Percentiles rank a stretch among this genome's conserved stretches.
Evolutionary conservation across 2,797 vertebrate species (phyloP).

Genomic region (Epinephelus malabaricus): DNA sequence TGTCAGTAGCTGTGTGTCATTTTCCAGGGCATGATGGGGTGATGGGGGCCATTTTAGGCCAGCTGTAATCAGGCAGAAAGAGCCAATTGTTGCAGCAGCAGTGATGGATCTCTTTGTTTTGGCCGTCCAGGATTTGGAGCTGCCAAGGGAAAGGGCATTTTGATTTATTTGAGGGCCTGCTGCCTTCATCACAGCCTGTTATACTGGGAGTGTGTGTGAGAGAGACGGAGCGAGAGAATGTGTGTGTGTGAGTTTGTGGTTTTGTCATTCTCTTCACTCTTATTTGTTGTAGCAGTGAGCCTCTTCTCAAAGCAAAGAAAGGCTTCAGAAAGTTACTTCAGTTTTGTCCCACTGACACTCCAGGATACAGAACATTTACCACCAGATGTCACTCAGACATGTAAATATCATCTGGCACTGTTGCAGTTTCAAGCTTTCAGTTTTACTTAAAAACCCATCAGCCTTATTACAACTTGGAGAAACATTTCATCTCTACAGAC

Average conservation of each 20-base stretch:
- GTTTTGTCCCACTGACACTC: background rate
- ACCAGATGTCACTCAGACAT: background rate
- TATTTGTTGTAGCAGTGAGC: constrained; percentile 13
- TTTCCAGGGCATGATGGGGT: constrained; percentile 51
- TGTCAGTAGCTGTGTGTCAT: constrained; percentile 60
- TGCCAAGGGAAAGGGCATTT: constrained; percentile 68
- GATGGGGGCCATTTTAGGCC: constrained; percentile 58
- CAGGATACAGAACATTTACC: background rate
- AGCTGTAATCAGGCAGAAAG: constrained; percentile 75
- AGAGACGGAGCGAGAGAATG: background rate
- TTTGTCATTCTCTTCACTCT: constrained; percentile 18
- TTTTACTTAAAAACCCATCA: background rate
- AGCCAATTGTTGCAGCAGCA: constrained; percentile 66
- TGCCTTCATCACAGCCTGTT: constrained; percentile 57
- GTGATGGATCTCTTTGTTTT: constrained; percentile 80
- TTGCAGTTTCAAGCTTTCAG: background rate
- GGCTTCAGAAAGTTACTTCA: background rate
- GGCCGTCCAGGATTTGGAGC: constrained; percentile 64
- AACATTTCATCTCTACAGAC: no score
- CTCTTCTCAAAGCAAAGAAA: constrained; percentile 12
- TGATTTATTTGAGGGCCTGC: constrained; percentile 64
- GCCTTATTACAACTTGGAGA: no score
- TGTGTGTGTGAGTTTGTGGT: background rate
- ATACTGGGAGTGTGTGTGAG: constrained; percentile 19
- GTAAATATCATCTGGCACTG: background rate